Evolutionary conservation across 2,888 invertebrate genomes (phyloP).

Genomic region (Limnephilus marmoratus): DNA sequence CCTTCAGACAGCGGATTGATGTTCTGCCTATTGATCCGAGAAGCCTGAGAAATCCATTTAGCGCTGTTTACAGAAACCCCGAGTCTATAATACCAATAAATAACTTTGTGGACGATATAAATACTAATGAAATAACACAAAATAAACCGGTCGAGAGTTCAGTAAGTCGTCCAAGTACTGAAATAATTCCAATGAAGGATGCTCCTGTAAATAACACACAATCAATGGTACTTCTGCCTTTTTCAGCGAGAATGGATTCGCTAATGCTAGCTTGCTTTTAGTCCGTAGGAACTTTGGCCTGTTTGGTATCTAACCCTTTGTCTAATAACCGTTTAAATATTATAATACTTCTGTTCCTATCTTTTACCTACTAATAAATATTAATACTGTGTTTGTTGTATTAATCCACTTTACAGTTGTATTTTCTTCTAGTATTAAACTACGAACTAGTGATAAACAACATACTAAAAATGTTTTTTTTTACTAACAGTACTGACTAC

Average conservation of each 20-base stretch:
- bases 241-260: constrained; percentile 74
- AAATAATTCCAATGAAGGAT: constrained; percentile 71
- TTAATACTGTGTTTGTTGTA: constrained; percentile 26
- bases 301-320: constrained; percentile 24
- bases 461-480: constrained; percentile 22
- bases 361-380: constrained; percentile 18
- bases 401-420: constrained; percentile 9
- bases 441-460: constrained; percentile 18
- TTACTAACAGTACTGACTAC: constrained; percentile 12
- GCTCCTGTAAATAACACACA: constrained; percentile 79
- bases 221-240: constrained; percentile 78
- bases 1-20: constrained; percentile 79
- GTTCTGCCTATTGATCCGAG: constrained; percentile 79
- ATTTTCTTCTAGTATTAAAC: constrained; percentile 4
- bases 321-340: constrained; percentile 7
- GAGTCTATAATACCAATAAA: constrained; percentile 78
- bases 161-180: constrained; percentile 50
- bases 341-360: constrained; percentile 2
- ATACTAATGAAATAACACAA: constrained; percentile 81
- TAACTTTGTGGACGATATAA: constrained; percentile 80
- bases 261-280: constrained; percentile 69
- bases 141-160: constrained; percentile 66
- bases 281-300: constrained; percentile 67
- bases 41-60: constrained; percentile 79
- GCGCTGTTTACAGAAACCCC: constrained; percentile 79